Evolutionary conservation across 2,113 vertebrate genomes (phyloP), one percentile per base, ranked within the genome.

Genomic region (Ploceus nigricollis): DNA sequence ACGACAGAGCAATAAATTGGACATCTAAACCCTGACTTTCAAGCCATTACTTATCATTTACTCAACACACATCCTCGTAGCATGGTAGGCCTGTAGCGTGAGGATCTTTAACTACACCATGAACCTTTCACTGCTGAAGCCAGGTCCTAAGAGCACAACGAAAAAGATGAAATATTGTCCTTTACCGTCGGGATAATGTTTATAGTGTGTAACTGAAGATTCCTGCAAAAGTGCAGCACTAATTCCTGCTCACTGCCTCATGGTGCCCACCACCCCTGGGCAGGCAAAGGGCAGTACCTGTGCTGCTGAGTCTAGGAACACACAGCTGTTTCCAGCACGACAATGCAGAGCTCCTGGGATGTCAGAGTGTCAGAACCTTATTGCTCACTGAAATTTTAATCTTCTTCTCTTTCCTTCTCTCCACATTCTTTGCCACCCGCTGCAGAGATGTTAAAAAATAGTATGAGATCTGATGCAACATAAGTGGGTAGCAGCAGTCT

Each of bases 401-500:
- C 60, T 73, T 39, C 4, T 8, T 54, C 65, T 78, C 63, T 53
- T 40, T 86, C 47, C 33, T 47, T 39, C 81, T 68, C 44, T 60
- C 66, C 47, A 27, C 61, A 57, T 60, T 60, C 65, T 68, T 91
- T 91, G 69, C 69, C 83, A 94, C 30, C 21, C 82, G 40, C 69
- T 57, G 47, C 42, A 80, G 45, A 58, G 51, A 89, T 48, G 81
- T 71, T 93, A 89, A 96, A 95, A 92, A 95, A 90, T n/a, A 94
- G 83, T 45, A 81, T 9, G 51, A 94, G 80, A 84, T 89, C 40
- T 93, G 94, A 91, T 91, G 81, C 39, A 89, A 94, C 53, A 19
- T 44, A 94, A 96, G 89, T 89, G 83, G 93, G 89, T 89, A 95
- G 93, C 83, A 93, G 89, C 77, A 91, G 48, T 92, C 78, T 96